phyloP scores from a whole-genome alignment of 2,797 vertebrate genomes.

The Anolis apletophallus region DNA sequence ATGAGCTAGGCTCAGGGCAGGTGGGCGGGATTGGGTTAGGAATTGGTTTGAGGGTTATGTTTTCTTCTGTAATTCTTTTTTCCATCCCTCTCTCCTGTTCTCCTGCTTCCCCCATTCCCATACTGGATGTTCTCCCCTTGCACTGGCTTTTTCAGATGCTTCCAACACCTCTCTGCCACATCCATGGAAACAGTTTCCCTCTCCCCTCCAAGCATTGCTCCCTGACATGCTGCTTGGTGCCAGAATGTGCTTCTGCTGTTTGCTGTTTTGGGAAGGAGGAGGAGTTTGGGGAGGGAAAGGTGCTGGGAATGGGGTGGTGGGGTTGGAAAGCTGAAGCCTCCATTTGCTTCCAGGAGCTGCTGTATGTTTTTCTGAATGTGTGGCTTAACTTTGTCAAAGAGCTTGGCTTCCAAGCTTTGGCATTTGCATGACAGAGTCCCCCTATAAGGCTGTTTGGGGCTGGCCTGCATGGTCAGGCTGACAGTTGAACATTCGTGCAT shows the following conservation, averaged over 20 bases:
- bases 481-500: constrained; percentile 23
- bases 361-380: background rate
- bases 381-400: constrained; percentile 19
- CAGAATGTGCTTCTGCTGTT: constrained; percentile 16
- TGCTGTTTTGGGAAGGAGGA: constrained; percentile 30
- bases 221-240: rapidly evolving
- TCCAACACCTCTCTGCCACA: constrained; percentile 18
- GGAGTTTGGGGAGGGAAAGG: constrained; percentile 41
- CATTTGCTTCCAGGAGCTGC: background rate
- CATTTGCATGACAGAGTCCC: constrained; percentile 40
- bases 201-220: background rate
- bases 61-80: constrained; percentile 43
- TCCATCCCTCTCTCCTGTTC: constrained; percentile 31
- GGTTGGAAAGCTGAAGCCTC: constrained; percentile 17
- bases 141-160: constrained; percentile 26
- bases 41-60: constrained; percentile 19
- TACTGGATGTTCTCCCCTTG: constrained; percentile 17
- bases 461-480: constrained; percentile 25
- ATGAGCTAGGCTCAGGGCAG: background rate
- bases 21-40: rapidly evolving
- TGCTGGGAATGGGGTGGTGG: too few species aligned
- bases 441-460: background rate
- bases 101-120: constrained; percentile 30
- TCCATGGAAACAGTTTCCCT: background rate
- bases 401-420: background rate